Percentiles rank a stretch among this genome's conserved stretches.
Evolutionary conservation across 2,113 vertebrate species (phyloP).

Genomic region (Nerophis lumbriciformis): DNA sequence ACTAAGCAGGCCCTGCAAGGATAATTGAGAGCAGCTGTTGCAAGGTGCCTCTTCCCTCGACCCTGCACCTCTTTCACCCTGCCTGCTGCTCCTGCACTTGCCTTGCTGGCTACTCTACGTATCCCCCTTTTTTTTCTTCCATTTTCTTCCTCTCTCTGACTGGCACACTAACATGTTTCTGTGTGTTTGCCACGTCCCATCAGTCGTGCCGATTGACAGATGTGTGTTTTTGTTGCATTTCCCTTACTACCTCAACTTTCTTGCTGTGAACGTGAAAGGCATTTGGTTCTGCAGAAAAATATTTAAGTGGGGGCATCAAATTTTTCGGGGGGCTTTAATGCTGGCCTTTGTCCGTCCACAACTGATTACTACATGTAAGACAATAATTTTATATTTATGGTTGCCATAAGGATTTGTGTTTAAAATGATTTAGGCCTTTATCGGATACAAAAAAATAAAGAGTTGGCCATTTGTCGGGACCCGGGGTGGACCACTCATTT

Average conservation of each 20-base stretch:
- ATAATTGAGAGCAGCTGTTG: conserved; percentile 81
- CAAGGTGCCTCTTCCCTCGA: conserved; percentile 74
- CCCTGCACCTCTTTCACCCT: conserved; percentile 42
- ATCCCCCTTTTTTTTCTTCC: not conserved
- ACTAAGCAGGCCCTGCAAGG: conserved; percentile 57
- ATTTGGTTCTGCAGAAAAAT: too few species aligned
- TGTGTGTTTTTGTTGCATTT: conserved; percentile 18
- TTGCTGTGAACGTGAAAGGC: too few species aligned
- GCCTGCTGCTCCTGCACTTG: conserved; percentile 68
- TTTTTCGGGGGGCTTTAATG: too few species aligned
- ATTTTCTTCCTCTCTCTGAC: conserved; percentile 11
- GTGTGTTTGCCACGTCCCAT: conserved; percentile 41
- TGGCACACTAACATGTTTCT: conserved; percentile 16
- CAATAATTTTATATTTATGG: too few species aligned
- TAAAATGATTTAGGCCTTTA: too few species aligned
- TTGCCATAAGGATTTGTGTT: too few species aligned
- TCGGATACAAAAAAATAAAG: too few species aligned
- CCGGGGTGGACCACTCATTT: too few species aligned
- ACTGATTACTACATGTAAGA: too few species aligned
- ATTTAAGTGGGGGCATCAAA: too few species aligned
- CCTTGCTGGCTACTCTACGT: conserved; percentile 53
- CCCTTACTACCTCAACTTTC: not conserved
- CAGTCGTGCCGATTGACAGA: conserved; percentile 49
- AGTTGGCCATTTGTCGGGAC: too few species aligned
- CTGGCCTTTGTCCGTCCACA: too few species aligned